A percentile compares a stretch with the other conserved stretches of the same genome.
phyloP scores from a whole-genome alignment of 2,797 vertebrate species.

The Parauchenoglanis punctatus region DNA sequence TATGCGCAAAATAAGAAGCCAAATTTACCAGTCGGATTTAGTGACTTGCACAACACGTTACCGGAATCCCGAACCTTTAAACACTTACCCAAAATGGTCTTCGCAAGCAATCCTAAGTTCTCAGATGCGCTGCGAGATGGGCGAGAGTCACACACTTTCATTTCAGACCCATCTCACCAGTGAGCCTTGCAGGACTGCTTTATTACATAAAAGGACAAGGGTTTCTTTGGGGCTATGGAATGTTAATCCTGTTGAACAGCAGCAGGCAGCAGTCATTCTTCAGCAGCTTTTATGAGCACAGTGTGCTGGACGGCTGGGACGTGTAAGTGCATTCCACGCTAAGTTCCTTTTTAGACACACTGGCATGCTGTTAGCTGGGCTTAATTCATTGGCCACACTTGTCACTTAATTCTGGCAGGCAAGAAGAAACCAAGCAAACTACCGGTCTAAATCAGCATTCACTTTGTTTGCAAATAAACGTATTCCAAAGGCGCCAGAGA shows the following conservation, averaged over 20 bases:
- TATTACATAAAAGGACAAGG: slow-evolving; percentile 35
- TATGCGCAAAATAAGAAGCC: background rate
- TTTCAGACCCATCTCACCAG: slow-evolving; percentile 8
- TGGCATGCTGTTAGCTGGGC: slow-evolving; percentile 50
- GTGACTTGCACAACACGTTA: background rate
- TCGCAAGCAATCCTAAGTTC: background rate
- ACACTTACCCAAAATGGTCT: background rate
- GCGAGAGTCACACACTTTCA: slow-evolving; percentile 46
- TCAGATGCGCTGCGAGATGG: slow-evolving; percentile 29
- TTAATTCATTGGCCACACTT: slow-evolving; percentile 53
- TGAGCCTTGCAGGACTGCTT: slow-evolving; percentile 37
- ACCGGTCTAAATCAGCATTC: slow-evolving; percentile 20
- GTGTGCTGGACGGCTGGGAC: slow-evolving; percentile 31
- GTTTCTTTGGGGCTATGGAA: slow-evolving; percentile 34
- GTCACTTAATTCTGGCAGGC: slow-evolving; percentile 32
- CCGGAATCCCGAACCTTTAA: background rate
- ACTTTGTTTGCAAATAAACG: background rate
- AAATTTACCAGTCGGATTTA: background rate
- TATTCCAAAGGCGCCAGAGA: background rate
- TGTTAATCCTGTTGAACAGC: slow-evolving; percentile 37
- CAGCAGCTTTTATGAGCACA: slow-evolving; percentile 29
- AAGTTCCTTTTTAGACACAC: slow-evolving; percentile 20
- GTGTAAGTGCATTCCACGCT: slow-evolving; percentile 24
- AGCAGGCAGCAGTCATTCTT: slow-evolving; percentile 33
- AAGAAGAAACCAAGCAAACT: slow-evolving; percentile 29